phyloP scores from a whole-genome alignment of 2,888 invertebrate species.

The Pollenia labialis region DNA sequence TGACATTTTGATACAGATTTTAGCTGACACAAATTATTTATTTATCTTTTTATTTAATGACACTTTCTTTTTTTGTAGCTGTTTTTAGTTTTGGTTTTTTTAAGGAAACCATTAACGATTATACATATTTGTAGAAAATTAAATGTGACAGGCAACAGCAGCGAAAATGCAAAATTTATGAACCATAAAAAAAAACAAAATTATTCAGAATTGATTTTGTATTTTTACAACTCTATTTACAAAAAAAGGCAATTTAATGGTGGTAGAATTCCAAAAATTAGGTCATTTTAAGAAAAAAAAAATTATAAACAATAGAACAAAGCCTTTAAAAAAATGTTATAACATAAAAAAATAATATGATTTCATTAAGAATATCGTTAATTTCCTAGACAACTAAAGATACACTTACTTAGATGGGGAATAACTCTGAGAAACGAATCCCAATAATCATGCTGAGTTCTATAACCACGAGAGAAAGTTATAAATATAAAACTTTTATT shows the following conservation, averaged over 20 bases:
- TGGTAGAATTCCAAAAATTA: constrained; percentile 30
- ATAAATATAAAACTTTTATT: background rate
- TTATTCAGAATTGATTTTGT: background rate
- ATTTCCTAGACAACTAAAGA: background rate
- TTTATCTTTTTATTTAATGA: constrained; percentile 48
- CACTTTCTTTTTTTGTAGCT: constrained; percentile 13
- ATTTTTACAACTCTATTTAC: background rate
- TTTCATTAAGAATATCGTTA: background rate
- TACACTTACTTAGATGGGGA: background rate
- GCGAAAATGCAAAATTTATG: constrained; percentile 41
- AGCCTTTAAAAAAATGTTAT: background rate
- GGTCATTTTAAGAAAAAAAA: constrained; percentile 2
- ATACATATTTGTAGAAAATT: constrained; percentile 33
- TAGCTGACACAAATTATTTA: constrained; percentile 54
- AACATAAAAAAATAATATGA: background rate
- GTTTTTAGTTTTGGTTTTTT: background rate
- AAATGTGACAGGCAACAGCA: constrained; percentile 52
- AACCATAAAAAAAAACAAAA: constrained; percentile 25
- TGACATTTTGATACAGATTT: constrained; percentile 50
- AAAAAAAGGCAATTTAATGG: constrained; percentile 9
- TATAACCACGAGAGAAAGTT: constrained; percentile 18
- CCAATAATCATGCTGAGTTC: background rate
- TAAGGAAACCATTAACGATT: constrained; percentile 21
- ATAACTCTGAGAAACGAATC: background rate
- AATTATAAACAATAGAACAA: constrained; percentile 5